phyloP scores from a whole-genome alignment of 2,113 vertebrate species.

The Hylia prasina region DNA sequence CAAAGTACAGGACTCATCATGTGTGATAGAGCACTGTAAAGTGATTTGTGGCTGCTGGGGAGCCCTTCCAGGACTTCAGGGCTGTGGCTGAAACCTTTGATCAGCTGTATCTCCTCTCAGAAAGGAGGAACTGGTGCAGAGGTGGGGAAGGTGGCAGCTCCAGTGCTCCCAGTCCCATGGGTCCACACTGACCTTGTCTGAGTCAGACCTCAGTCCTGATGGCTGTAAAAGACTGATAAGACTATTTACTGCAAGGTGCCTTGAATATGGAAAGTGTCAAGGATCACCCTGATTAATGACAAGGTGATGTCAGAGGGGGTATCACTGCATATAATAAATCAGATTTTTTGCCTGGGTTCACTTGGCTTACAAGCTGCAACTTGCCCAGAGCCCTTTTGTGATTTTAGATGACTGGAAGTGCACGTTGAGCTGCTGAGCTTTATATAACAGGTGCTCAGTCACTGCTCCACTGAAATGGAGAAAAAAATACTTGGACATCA shows the following conservation, averaged over 20 bases:
- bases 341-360: not conserved
- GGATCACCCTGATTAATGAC: conserved; percentile 32
- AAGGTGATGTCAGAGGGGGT: not conserved
- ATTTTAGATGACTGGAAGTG: not conserved
- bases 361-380: not conserved
- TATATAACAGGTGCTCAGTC: not conserved
- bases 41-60: not conserved
- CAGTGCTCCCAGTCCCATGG: not conserved
- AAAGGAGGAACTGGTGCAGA: not conserved
- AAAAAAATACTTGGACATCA: not conserved
- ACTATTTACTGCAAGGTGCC: not conserved
- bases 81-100: conserved; percentile 52
- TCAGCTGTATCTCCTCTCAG: not conserved
- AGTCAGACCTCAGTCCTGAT: not conserved
- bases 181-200: not conserved
- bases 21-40: not conserved
- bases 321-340: not conserved
- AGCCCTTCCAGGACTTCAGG: not conserved
- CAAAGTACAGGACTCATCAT: conserved; percentile 35
- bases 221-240: conserved; percentile 30
- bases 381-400: not conserved
- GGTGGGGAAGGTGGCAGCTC: not conserved
- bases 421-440: not conserved
- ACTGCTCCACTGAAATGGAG: not conserved
- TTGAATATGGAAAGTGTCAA: not conserved